Evolutionary conservation across 1,140 invertebrate species (phyloP).

Genomic region (Psix sp.): DNA sequence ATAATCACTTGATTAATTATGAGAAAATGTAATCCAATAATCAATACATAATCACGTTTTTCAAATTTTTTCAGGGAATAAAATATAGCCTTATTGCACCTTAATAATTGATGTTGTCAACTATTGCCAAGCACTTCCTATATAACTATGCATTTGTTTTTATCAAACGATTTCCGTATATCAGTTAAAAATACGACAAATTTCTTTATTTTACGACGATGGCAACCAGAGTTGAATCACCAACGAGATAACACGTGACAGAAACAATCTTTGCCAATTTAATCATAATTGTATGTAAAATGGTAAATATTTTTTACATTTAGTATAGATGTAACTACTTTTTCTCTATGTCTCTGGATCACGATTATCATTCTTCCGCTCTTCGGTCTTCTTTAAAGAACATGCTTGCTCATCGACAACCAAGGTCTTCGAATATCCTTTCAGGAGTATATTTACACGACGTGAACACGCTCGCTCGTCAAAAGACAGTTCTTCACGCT

Average conservation of each 20-base stretch:
- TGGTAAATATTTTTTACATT: slow-evolving; percentile 16
- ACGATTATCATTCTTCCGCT: slow-evolving; percentile 52
- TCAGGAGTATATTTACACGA: slow-evolving; percentile 61
- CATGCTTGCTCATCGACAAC: slow-evolving; percentile 57
- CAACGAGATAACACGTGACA: slow-evolving; percentile 15
- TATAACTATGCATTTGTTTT: background rate
- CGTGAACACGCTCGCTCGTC: slow-evolving; percentile 52
- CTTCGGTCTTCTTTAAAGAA: slow-evolving; percentile 48
- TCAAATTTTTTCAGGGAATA: no score
- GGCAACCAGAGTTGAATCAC: slow-evolving; percentile 12
- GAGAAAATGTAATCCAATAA: no score
- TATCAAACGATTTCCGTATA: background rate
- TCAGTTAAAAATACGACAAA: slow-evolving; percentile 1
- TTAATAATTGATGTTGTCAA: no score
- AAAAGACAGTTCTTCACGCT: slow-evolving; percentile 52
- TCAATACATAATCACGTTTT: no score
- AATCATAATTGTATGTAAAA: slow-evolving; percentile 24
- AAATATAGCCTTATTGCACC: no score
- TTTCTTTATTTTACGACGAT: slow-evolving; percentile 5
- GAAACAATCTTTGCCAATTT: slow-evolving; percentile 30
- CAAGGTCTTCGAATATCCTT: slow-evolving; percentile 61
- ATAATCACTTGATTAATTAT: no score
- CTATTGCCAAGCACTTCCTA: background rate
- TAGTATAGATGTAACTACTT: slow-evolving; percentile 22
- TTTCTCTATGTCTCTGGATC: slow-evolving; percentile 35